These are phyloP conservation scores for Zaprionus lachaisei DNA, from an alignment of 1,140 invertebrate species.

Conservation along the genomic window DNA sequence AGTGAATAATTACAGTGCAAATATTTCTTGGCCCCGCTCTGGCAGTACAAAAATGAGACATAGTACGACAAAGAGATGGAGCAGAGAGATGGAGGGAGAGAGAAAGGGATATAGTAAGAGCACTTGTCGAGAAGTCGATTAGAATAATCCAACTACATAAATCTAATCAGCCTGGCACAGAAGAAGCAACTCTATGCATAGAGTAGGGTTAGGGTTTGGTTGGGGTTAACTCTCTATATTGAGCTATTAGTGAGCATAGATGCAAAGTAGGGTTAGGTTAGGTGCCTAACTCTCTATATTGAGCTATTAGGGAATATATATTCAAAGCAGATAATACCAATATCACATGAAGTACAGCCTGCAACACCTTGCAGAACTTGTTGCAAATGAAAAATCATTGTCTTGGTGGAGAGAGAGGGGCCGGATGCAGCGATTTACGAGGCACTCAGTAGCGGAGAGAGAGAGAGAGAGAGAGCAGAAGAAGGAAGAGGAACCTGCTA, in stretches of 20 bases:
- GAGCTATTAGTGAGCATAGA: not conserved
- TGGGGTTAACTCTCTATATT: not conserved
- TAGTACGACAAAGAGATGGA: not conserved
- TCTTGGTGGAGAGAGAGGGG: slow-evolving; percentile 31
- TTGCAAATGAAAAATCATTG: slow-evolving; percentile 66
- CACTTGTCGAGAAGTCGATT: slow-evolving; percentile 13
- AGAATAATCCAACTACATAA: slow-evolving; percentile 29
- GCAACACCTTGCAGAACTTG: slow-evolving; percentile 34
- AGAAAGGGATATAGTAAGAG: not conserved
- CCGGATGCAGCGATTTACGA: slow-evolving; percentile 48
- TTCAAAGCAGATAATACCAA: not conserved
- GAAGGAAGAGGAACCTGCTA: not conserved
- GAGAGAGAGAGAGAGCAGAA: not conserved
- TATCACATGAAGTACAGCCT: not conserved
- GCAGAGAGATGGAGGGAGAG: not conserved
- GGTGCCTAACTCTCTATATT: no score
- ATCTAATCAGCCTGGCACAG: not conserved
- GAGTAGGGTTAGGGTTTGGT: no score
- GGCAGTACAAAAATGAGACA: slow-evolving; percentile 15
- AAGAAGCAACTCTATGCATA: no score
- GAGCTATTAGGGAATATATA: not conserved
- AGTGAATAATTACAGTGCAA: slow-evolving; percentile 78
- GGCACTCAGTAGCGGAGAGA: not conserved
- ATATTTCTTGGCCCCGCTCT: slow-evolving; percentile 55
- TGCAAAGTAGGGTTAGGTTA: no score